Conservation (phyloP, 2,113 vertebrate genomes). For the Platysternon megacephalum region DNA sequence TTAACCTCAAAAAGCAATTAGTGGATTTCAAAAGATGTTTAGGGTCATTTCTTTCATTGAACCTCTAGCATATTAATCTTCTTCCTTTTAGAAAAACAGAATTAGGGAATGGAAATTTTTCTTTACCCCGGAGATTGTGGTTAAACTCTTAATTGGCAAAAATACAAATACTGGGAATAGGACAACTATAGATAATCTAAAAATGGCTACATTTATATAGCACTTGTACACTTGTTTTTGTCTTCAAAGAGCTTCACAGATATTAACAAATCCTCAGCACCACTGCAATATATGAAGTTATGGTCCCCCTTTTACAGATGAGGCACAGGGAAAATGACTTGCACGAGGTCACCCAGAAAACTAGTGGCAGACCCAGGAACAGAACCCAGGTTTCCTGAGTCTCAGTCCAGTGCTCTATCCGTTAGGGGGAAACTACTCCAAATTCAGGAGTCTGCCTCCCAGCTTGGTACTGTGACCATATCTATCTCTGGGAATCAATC, state of each 20-base stretch:
- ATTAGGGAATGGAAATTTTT: background rate
- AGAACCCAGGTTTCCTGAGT: background rate
- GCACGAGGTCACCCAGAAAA: background rate
- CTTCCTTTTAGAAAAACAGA: constrained; percentile 17
- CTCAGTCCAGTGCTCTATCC: background rate
- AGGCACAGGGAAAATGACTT: background rate
- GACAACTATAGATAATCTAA: background rate
- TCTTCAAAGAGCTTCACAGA: background rate
- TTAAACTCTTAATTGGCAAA: constrained; percentile 11
- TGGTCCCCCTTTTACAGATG: background rate
- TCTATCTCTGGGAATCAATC: background rate
- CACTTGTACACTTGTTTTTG: background rate
- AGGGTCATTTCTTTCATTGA: constrained; percentile 4
- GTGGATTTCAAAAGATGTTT: constrained; percentile 23
- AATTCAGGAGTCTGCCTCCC: background rate
- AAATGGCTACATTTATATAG: background rate
- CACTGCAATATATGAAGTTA: background rate
- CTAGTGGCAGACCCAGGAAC: too few relatives aligned
- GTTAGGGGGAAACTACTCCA: background rate
- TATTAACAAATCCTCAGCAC: background rate
- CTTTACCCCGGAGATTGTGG: background rate
- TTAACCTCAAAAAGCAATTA: background rate
- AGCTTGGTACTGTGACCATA: background rate
- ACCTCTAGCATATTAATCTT: background rate
- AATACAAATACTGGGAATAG: background rate